Base-by-base conservation (phyloP, 2,797 vertebrate genomes). In the Avahi laniger region DNA sequence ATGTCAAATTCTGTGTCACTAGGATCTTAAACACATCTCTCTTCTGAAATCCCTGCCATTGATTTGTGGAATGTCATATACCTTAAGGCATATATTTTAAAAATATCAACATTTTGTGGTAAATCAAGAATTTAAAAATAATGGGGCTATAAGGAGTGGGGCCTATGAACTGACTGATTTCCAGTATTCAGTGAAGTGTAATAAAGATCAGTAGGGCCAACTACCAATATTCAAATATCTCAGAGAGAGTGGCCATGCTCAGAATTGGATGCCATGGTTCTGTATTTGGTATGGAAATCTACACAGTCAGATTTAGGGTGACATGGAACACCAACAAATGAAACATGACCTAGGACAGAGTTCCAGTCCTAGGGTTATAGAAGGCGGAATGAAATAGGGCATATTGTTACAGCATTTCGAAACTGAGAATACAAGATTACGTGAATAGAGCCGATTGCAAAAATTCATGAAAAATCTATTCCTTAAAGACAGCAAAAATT, bases 321-420 rank as follows among this genome's bases (percentile, higher is more conserved):
- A 54, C 7, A 17, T 48, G 7, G 28, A 76, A 12, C 6, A 50
- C 1, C 5, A 63, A 17, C 22, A 30, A 78, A 17, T 92, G 52
- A 95, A 72, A 57, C 12, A 79, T 75, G 81, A 57, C 38, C 35
- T 38, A 50, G 26, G 3, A 5, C 8, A 88, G 28, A 69, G 2
- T 84, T 46, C 1, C 28, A 38, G 0, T 12, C n/a, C 0, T 26
- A 26, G 1, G 0, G 1, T 57, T 83, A 35, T 7, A 10, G 9
- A 72, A 52, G 8, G 22, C 52, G 18, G n/a, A 69, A 81, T 43
- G 8, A 52, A 63, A 43, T 28, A 69, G 2, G 2, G 0, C 6
- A 38, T 80, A 48, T 35, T 82, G 22, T 82, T 70, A 57, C 0
- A 82, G 2, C 2, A 26, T 54, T 89, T 87, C 15, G 24, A 76